A percentile compares a stretch with the other conserved stretches of the same genome.
Conservation (phyloP, 2,113 vertebrate genomes). For the Chloropsis cyanopogon region DNA sequence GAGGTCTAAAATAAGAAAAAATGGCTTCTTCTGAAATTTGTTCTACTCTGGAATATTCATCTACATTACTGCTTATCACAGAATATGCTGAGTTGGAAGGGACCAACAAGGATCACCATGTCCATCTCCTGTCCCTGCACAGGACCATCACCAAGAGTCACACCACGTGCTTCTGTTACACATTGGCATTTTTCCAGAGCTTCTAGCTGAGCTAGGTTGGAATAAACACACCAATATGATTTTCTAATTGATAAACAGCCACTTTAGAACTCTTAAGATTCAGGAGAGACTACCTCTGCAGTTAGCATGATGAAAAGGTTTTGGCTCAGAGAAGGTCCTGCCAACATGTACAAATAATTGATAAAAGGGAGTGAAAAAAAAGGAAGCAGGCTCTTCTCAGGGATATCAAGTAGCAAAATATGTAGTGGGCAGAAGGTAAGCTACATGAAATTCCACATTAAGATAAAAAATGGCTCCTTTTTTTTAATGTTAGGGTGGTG, state of each 20-base stretch:
- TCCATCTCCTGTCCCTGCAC: background rate
- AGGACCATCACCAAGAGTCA: background rate
- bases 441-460: background rate
- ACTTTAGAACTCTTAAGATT: background rate
- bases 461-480: background rate
- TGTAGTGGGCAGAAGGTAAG: background rate
- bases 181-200: background rate
- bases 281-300: background rate
- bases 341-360: background rate
- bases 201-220: background rate
- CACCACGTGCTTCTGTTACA: background rate
- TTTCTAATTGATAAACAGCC: background rate
- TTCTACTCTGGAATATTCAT: background rate
- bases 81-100: background rate
- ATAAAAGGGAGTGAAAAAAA: background rate
- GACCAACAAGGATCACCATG: rapidly evolving
- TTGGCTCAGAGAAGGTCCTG: background rate
- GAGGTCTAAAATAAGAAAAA: background rate
- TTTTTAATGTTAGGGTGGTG: background rate
- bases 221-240: background rate
- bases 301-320: background rate
- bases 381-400: background rate
- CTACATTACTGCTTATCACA: background rate
- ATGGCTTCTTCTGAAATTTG: background rate
- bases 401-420: background rate